Evolutionary conservation across 2,797 vertebrate genomes (phyloP), one percentile per base, ranked within the genome.

Genomic region (Mormyrops boulengeri): DNA sequence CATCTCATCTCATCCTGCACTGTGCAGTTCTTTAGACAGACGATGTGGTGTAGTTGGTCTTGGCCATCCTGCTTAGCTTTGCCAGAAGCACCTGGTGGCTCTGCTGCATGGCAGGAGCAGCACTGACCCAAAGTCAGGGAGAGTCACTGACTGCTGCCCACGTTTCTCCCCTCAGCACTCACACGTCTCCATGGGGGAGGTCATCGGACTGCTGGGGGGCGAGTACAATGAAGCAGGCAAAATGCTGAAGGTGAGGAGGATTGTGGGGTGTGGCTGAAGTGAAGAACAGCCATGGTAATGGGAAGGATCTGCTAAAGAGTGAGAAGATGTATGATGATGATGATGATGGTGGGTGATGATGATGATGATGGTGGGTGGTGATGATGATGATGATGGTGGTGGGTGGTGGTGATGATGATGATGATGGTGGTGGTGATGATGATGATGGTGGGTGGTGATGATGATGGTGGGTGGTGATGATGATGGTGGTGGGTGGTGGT

Each of bases 191-290:
- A 96, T 97, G 94, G 97, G 97, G 12, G 99, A 99, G 93, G 98
- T 99, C 88, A 99, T 99, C 53, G 98, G 99, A 87, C 95, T 99
- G 34, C 94, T 99, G 0, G 99, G 99, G 52, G 99, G 99, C 94
- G 96, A 96, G 57, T 99, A 97, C 90, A 95, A 92, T 5, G 95
- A 98, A 89, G 94, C 94, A 4, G 93, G 97, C 87, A 97, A 96
- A 92, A 91, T 96, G 44, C 93, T 99, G 53, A 97, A 98, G 96
- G 98, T 99, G 93, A 93, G 95, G 92, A 30, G 41, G 34, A 34
- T 2, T 8, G 34, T 41, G 38, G 4, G 17, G 3, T 44, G 47
- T 44, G 47, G n/a, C 41, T 84, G 47, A 84, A 49, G 22, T 22
- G 44, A 84, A 19, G 38, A 22, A 3, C 7, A 44, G 5, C 2